Evolutionary conservation across 2,797 vertebrate genomes (phyloP).

Genomic region (Megalops cyprinoides): DNA sequence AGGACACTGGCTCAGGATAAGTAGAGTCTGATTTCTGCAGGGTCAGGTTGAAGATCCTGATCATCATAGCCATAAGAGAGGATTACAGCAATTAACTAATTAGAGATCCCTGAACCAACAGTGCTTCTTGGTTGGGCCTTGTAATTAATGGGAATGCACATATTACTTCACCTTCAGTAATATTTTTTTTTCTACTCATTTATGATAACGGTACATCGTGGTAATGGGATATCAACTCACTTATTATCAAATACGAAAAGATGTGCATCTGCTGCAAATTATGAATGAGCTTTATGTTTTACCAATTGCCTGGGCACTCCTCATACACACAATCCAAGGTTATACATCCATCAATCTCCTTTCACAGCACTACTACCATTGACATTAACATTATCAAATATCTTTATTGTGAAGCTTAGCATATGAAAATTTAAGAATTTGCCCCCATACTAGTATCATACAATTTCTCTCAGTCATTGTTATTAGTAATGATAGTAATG

Average conservation of each 20-base stretch:
- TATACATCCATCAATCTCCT: background rate
- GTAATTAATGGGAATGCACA: background rate
- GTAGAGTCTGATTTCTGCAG: slow-evolving; percentile 42
- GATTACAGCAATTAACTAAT: background rate
- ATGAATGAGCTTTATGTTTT: background rate
- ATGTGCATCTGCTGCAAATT: background rate
- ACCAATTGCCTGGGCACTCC: background rate
- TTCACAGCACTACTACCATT: too few relatives aligned
- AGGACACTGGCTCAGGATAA: slow-evolving; percentile 34
- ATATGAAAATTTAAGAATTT: too few relatives aligned
- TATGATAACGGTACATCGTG: too few relatives aligned
- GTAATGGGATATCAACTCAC: background rate
- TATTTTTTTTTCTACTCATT: too few relatives aligned
- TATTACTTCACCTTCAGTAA: background rate
- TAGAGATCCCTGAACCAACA: background rate
- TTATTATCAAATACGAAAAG: background rate
- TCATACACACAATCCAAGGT: background rate
- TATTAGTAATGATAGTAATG: too few relatives aligned
- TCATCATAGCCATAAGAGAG: background rate
- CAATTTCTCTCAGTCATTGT: too few relatives aligned
- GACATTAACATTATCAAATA: too few relatives aligned
- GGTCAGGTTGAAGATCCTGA: background rate
- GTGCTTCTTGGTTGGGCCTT: background rate
- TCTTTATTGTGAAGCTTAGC: too few relatives aligned
- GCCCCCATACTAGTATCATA: too few relatives aligned